Evolutionary conservation across 2,797 vertebrate genomes (phyloP).

Genomic region (Peromyscus aztecus): DNA sequence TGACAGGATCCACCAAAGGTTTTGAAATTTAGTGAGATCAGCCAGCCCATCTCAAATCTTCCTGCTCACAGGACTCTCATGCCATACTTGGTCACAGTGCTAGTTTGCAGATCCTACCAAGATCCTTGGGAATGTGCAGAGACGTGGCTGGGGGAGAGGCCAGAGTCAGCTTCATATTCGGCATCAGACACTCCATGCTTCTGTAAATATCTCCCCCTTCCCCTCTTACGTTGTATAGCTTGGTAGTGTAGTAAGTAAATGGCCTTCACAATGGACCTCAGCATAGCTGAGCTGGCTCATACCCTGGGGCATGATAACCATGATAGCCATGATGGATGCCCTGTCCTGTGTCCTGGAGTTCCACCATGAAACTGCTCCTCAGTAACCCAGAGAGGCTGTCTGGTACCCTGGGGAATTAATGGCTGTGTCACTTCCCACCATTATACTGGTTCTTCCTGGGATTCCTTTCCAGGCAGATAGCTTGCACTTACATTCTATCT

Average conservation of each 20-base stretch:
- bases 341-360: background rate
- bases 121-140: background rate
- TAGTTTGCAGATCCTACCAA: background rate
- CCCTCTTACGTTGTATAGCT: background rate
- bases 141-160: fast-evolving
- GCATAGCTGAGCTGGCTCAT: background rate
- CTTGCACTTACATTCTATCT: background rate
- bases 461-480: background rate
- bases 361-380: background rate
- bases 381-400: background rate
- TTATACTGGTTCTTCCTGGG: background rate
- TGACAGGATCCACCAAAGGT: background rate
- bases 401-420: background rate
- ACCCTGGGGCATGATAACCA: background rate
- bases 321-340: background rate
- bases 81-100: background rate
- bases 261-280: background rate
- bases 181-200: background rate
- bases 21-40: background rate
- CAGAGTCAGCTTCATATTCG: background rate
- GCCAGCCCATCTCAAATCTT: background rate
- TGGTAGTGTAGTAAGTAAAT: background rate
- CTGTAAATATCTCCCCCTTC: background rate
- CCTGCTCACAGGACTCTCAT: background rate
- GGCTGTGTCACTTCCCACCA: background rate